Evolutionary conservation across 2,888 invertebrate genomes (phyloP).

Genomic region (Bombylius discolor): DNA sequence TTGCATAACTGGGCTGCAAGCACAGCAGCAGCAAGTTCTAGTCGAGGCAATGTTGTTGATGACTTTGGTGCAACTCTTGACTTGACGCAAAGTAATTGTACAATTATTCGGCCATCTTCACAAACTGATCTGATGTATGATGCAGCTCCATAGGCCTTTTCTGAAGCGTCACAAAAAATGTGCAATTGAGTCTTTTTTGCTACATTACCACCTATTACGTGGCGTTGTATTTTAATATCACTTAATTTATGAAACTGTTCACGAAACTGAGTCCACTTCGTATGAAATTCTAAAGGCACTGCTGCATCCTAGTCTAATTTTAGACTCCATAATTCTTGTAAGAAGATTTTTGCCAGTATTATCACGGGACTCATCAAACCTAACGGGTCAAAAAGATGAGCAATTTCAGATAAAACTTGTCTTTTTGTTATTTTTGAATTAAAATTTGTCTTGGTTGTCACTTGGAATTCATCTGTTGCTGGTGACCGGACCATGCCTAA

Average conservation of each 20-base stretch:
- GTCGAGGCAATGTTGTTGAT: background rate
- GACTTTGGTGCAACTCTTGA: background rate
- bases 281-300: background rate
- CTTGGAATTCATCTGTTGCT: background rate
- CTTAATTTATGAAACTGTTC: background rate
- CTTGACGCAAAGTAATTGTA: background rate
- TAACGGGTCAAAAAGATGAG: too few relatives aligned
- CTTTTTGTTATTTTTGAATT: background rate
- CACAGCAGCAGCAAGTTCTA: background rate
- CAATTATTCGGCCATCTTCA: background rate
- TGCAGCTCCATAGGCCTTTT: conserved; percentile 15
- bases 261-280: background rate
- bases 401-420: background rate
- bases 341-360: too few relatives aligned
- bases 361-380: background rate
- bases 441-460: background rate
- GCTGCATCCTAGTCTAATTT: background rate
- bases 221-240: too few relatives aligned
- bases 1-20: too few relatives aligned
- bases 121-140: conserved; percentile 9
- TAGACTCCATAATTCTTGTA: background rate
- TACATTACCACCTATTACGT: background rate
- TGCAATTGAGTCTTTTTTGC: conserved; percentile 12
- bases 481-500: background rate
- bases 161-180: conserved; percentile 10